Evolutionary conservation across 2,888 invertebrate genomes (phyloP), one percentile per base, ranked within the genome.

Genomic region (Acleris emargana): DNA sequence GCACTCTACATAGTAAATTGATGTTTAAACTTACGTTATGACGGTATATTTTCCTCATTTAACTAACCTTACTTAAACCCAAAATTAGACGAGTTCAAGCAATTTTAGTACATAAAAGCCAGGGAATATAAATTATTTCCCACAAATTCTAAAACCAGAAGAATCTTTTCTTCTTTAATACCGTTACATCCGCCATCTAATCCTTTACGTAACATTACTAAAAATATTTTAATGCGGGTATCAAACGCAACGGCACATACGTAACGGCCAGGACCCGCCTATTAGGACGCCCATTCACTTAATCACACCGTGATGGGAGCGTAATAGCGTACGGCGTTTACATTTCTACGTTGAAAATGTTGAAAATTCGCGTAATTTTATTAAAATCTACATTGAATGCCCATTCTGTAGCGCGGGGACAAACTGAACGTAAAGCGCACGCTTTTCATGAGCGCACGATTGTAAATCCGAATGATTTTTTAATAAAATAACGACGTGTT

Each of bases 271-370:
- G 51, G 59, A 60, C 64, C 64, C 59, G 64, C 59, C 64, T 64
- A 64, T 60, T 64, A 64, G 64, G 64, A 32, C 59, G 50, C 53
- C 64, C 50, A 60, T 64, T 64, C 59, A 64, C 54, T 60, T 64
- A 64, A 64, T 64, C 64, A 59, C 64, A 59, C 53, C 25, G 58
- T 64, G 64, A 64, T 64, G 64, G 49, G 59, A 50, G 54, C 64
- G 54, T 59, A 59, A 64, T 64, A 59, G 64, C 59, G 20, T 50
- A 50, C 54, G 53, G 50, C 59, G 64, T 59, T 64, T 59, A 59
- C 64, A 54, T 55, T 64, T 58, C 38, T 49, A 49, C 28, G 42
- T 49, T 25, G 53, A 53, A 64, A 42, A 49, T 52, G 38, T 49
- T 18, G 53, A 53, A 64, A 42, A 49, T 52, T 17, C 53, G 47